Base-by-base conservation (phyloP, 2,113 vertebrate species). In the Atlantisia rogersi region DNA sequence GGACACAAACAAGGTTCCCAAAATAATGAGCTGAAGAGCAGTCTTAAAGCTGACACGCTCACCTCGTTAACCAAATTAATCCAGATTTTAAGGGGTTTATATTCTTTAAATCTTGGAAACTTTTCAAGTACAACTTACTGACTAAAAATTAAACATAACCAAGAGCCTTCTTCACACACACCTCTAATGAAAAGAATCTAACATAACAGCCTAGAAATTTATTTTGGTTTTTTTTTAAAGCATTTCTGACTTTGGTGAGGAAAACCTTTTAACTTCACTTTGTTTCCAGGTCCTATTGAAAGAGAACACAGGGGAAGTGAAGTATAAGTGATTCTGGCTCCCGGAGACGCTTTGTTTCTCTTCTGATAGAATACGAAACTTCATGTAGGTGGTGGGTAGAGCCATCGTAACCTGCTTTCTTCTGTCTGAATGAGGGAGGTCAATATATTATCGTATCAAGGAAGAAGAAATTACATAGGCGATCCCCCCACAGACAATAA, bases 381-480 rank as follows among this genome's bases (percentile, higher is more conserved):
- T 37, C 71, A 93, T 85, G 97, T 98, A 87, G 98, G 98, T 97
- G 98, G 98, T 97, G 96, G 98, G 97, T 91, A 98, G 97, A 79
- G 55, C 92, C 90, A 93, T 86, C 3, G 0, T 97, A 97, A 97
- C 97, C 98, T 88, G 59, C 80, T 98, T 98, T 98, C 96, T 98
- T 98, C 82, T 92, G 64, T 16, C 29, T 98, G 95, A 98, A 98
- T 96, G 95, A 82, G 60, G 93, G 89, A 94, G 98, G 98, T 98
- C 97, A 97, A 95, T 91, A 80, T 97, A 97, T 98, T 98, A 97
- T 97, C 92, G 95, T 91, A 96, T 97, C 95, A 94, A 93, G 96
- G 97, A 95, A 97, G 95, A 95, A 97, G 94, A 96, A 97, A 98
- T 97, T 96, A 94, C 91, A 97, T n/a, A 97, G 96, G 92, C 89